Percentiles rank a stretch among this genome's conserved stretches.
These are phyloP conservation scores for Artibeus lituratus DNA, from an alignment of 2,797 vertebrate species.

Conservation along the genomic window DNA sequence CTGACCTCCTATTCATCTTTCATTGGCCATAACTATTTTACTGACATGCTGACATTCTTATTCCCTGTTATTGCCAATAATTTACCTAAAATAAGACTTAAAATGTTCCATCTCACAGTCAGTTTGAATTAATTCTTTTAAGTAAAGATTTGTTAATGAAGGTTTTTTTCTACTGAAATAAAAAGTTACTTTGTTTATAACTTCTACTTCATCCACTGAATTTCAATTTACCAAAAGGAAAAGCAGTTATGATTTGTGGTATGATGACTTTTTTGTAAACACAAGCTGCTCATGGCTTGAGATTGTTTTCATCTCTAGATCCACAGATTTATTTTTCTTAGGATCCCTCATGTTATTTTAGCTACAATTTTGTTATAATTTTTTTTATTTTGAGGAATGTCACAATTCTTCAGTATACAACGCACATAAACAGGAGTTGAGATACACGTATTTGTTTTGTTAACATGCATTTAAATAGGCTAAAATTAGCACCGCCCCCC, in stretches of 20 bases:
- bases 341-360: conserved; percentile 56
- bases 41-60: neutral
- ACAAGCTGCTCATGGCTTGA: conserved; percentile 55
- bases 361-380: conserved; percentile 38
- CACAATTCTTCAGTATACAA: neutral
- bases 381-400: conserved; percentile 26
- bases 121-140: conserved; percentile 13
- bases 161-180: neutral
- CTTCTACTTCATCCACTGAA: neutral
- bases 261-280: conserved; percentile 45
- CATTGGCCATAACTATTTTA: neutral
- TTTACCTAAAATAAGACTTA: neutral
- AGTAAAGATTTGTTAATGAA: neutral
- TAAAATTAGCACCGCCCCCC: neutral
- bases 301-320: conserved; percentile 45
- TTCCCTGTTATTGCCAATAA: neutral
- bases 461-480: neutral
- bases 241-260: conserved; percentile 40
- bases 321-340: conserved; percentile 66
- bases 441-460: neutral
- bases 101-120: neutral
- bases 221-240: conserved; percentile 47
- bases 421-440: neutral
- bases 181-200: conserved; percentile 34
- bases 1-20: neutral